Base-by-base conservation (phyloP, 2,797 vertebrate genomes). In the Ceryle rudis region DNA sequence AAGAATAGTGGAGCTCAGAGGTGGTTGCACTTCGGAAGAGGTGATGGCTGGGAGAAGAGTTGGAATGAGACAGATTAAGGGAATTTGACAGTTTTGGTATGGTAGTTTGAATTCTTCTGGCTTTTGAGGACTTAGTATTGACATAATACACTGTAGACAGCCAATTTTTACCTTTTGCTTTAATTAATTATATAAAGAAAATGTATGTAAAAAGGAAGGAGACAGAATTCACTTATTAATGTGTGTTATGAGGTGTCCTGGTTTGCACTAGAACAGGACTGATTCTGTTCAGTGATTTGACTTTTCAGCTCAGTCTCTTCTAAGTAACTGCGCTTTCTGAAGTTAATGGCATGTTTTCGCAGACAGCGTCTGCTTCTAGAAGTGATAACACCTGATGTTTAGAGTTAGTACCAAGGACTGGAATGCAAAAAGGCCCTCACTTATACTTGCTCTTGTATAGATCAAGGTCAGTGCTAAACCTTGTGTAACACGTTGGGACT, bases 1-100 rank as follows among this genome's bases (percentile, higher is more conserved):
- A 96, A 46, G 46, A 83, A 52, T 62, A 79, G 62, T 83, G 81
- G 44, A 71, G 26, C 61, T 0, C 4, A 89, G 66, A 79, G 54
- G 66, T 87, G 39, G 46, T 72, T 83, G n/a, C 6, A 20, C 85
- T 91, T 88, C 70, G 90, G 86, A 84, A 94, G 60, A 87, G 66
- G 31, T 62, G n/a, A 62, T 93, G 55, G 54, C 51, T 72, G 9
- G 41, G n/a, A 66, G 64, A 70, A 73, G 71, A 77, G 26, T 39
- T 73, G 39, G 25, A 93, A 55, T 52, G 47, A 86, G 46, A 82
- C 37, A 89, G 22, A 78, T 92, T 58, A 74, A 83, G 39, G 22
- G 64, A 82, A 67, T 86, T 79, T 62, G 49, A 54, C 58, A 80
- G 46, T 70, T 91, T 84, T 80, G 42, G 19, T 66, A 31, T 25